These are phyloP conservation scores for Ophion obscuratus DNA, from an alignment of 2,888 invertebrate genomes.

Conservation along the genomic window DNA sequence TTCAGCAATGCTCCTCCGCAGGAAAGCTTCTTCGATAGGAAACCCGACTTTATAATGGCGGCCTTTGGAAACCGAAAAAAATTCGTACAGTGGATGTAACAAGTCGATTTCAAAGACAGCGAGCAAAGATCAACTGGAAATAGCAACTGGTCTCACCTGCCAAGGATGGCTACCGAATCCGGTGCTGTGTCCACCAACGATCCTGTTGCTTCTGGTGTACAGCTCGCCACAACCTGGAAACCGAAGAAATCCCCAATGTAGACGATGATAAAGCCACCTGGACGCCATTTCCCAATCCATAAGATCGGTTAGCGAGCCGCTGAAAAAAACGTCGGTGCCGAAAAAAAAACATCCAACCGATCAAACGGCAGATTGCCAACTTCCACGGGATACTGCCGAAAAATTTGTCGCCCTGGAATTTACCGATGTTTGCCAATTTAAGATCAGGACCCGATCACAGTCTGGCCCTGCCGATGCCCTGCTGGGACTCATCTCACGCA, in stretches of 20 bases:
- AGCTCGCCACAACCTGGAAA: slow-evolving; percentile 95
- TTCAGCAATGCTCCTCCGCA: slow-evolving; percentile 96
- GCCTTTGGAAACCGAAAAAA: slow-evolving; percentile 84
- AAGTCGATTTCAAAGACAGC: neutral
- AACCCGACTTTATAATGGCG: slow-evolving; percentile 95
- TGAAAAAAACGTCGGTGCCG: neutral
- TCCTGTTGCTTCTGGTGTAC: slow-evolving; percentile 94
- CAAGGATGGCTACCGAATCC: slow-evolving; percentile 97
- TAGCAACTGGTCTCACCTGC: slow-evolving; percentile 86
- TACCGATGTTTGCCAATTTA: neutral
- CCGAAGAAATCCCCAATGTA: slow-evolving; percentile 45
- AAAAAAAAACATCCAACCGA: neutral
- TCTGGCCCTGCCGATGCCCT: neutral
- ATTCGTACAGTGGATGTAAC: neutral
- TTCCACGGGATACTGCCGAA: neutral
- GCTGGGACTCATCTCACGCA: neutral
- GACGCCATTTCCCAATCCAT: neutral
- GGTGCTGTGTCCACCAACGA: slow-evolving; percentile 96
- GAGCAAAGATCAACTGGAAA: slow-evolving; percentile 2
- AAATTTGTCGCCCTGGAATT: neutral
- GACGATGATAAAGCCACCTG: neutral
- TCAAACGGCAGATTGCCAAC: neutral
- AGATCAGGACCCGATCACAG: neutral
- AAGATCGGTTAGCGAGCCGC: neutral
- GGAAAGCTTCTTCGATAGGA: slow-evolving; percentile 94